These are phyloP conservation scores for Phyllostomus hastatus DNA, from an alignment of 2,113 vertebrate genomes.

Conservation along the genomic window DNA sequence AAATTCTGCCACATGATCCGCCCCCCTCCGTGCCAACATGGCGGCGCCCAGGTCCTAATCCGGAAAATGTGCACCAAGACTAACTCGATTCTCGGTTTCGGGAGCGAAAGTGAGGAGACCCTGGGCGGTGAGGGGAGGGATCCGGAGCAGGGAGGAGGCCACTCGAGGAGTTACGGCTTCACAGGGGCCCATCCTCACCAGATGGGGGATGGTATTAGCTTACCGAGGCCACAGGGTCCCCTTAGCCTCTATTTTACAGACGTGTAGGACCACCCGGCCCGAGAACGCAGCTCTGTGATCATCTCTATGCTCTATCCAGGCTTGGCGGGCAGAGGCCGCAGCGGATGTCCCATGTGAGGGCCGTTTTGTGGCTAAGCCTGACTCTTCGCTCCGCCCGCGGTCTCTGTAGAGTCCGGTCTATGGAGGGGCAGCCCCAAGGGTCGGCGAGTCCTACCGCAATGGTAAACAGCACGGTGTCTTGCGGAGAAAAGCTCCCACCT, in stretches of 20 bases:
- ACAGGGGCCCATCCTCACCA: neutral
- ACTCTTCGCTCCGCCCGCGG: neutral
- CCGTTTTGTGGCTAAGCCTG: neutral
- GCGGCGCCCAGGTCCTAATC: constrained; percentile 68
- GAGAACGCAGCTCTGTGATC: neutral
- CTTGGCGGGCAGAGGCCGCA: neutral
- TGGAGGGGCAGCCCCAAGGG: neutral
- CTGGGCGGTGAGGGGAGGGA: neutral
- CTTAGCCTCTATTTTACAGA: neutral
- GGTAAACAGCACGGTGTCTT: constrained; percentile 38
- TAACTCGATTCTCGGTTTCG: neutral
- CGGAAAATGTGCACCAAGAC: neutral
- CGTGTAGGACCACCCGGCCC: neutral
- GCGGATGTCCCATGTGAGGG: constrained; percentile 15
- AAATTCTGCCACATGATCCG: constrained; percentile 51
- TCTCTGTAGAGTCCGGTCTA: neutral
- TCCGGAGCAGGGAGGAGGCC: too few species aligned
- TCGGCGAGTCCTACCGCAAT: neutral
- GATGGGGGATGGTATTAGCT: neutral
- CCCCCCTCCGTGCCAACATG: constrained; percentile 73
- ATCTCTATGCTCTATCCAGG: neutral
- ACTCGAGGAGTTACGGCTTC: neutral
- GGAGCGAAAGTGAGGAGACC: neutral
- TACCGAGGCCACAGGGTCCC: neutral
- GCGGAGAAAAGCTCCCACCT: neutral